Conservation (phyloP, 2,113 vertebrate species). For the Ceyx melanurus region DNA sequence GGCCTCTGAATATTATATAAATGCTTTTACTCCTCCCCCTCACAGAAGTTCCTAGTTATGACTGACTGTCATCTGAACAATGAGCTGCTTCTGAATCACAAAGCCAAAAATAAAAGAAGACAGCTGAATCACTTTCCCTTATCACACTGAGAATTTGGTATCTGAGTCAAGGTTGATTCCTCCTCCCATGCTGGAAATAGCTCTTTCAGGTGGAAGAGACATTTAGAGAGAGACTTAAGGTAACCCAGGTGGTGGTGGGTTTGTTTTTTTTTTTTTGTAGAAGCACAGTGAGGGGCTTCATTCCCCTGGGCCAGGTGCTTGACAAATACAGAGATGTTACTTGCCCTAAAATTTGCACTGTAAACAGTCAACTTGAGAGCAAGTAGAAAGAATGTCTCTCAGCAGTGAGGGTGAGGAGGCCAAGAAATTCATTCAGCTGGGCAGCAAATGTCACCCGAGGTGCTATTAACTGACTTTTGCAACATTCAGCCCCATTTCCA, state of each 20-base stretch:
- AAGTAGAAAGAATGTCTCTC: background rate
- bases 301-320: background rate
- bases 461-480: constrained; percentile 28
- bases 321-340: background rate
- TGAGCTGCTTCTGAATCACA: constrained; percentile 49
- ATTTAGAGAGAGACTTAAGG: background rate
- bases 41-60: constrained; percentile 1
- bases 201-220: constrained; percentile 17
- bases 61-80: constrained; percentile 31
- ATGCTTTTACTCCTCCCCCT: background rate
- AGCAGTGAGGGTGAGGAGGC: background rate
- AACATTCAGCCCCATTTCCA: background rate
- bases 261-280: background rate
- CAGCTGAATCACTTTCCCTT: constrained; percentile 59
- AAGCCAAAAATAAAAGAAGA: constrained; percentile 52
- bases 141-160: constrained; percentile 12
- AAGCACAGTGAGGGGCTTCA: background rate
- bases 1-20: constrained; percentile 41
- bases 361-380: background rate
- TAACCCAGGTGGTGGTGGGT: background rate
- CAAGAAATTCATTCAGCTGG: background rate
- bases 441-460: constrained; percentile 16
- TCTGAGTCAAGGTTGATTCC: constrained; percentile 53
- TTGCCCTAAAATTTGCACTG: background rate
- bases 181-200: constrained; percentile 50